Percentiles rank a stretch among this genome's conserved stretches.
Conservation (phyloP, 2,888 invertebrate species). For the Acanthosoma haemorrhoidale region DNA sequence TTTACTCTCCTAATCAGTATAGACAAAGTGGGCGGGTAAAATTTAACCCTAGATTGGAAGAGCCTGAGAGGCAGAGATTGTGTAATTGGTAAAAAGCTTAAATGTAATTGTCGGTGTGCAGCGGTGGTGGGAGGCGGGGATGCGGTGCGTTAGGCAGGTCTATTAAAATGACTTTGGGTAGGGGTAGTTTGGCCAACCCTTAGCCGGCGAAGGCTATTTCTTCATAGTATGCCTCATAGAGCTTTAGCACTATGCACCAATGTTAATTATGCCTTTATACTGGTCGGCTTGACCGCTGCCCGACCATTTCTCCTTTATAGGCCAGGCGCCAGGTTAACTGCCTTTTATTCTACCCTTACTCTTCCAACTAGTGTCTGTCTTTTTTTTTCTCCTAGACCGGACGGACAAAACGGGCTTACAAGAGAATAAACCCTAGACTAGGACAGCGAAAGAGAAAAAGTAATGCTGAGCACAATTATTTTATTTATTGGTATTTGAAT, state of each 20-base stretch:
- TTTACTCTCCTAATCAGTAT: too few relatives aligned
- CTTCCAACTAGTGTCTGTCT: too few relatives aligned
- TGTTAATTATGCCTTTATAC: conserved; percentile 33
- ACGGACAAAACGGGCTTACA: too few relatives aligned
- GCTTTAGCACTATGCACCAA: conserved; percentile 34
- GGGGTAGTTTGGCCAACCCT: too few relatives aligned
- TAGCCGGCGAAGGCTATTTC: conserved; percentile 27
- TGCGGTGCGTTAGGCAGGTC: conserved; percentile 39
- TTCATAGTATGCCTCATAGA: conserved; percentile 37
- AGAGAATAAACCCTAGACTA: too few relatives aligned
- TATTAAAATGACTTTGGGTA: neutral
- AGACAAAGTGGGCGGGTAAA: too few relatives aligned
- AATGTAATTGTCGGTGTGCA: conserved; percentile 26
- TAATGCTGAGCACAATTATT: too few relatives aligned
- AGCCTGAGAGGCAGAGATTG: conserved; percentile 6
- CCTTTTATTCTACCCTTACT: too few relatives aligned
- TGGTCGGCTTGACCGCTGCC: neutral
- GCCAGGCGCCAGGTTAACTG: neutral
- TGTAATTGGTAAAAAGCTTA: conserved; percentile 15
- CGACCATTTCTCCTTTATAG: neutral
- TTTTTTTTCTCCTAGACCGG: too few relatives aligned
- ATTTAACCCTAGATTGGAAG: conserved; percentile 3
- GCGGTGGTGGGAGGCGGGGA: conserved; percentile 35
- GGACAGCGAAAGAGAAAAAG: too few relatives aligned
- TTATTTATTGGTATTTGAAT: too few relatives aligned